Evolutionary conservation across 2,888 invertebrate genomes (phyloP).

Genomic region (Sipha maydis): DNA sequence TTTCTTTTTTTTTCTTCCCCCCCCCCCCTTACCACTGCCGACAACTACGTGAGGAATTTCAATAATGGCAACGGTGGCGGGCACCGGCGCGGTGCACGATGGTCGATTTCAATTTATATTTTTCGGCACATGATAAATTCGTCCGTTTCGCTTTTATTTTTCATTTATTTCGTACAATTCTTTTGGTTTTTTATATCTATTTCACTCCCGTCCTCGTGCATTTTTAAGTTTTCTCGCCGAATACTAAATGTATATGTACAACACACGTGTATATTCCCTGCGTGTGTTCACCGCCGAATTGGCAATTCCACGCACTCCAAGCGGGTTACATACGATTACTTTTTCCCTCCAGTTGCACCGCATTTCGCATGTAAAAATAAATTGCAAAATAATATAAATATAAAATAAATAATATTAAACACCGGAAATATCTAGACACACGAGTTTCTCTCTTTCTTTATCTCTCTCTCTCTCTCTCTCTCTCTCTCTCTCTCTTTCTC

Average conservation of each 20-base stretch:
- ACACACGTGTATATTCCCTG: neutral
- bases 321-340: slow-evolving; percentile 15
- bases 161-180: slow-evolving; percentile 6
- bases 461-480: too few species aligned
- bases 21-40: neutral
- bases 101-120: slow-evolving; percentile 51
- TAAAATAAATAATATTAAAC: neutral
- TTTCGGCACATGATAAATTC: slow-evolving; percentile 46
- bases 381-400: neutral
- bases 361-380: neutral
- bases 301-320: neutral
- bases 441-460: too few species aligned
- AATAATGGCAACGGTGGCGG: slow-evolving; percentile 35
- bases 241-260: neutral
- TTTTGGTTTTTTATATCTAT: neutral
- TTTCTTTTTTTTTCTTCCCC: neutral
- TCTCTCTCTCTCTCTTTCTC: too few species aligned
- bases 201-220: neutral
- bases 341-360: neutral
- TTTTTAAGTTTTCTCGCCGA: neutral
- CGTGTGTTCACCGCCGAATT: neutral
- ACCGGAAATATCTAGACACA: neutral
- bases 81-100: slow-evolving; percentile 14
- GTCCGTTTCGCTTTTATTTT: slow-evolving; percentile 40
- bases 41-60: slow-evolving; percentile 47